A percentile compares a stretch with the other conserved stretches of the same genome.
These are phyloP conservation scores for Neosilurus hyrtlii DNA, from an alignment of 2,797 vertebrate genomes.

Conservation along the genomic window DNA sequence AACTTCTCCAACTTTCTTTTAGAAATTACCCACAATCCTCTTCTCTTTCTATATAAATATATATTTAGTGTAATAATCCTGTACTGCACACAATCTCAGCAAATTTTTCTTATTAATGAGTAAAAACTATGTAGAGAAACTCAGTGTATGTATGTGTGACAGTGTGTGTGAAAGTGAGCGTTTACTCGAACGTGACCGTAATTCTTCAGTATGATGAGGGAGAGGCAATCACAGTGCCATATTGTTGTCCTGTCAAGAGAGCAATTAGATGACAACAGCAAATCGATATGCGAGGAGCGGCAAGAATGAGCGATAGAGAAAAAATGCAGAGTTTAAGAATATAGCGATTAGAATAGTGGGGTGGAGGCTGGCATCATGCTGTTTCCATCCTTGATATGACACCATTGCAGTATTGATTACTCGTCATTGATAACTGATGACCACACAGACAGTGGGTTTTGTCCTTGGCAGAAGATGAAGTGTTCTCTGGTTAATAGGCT, in stretches of 20 bases:
- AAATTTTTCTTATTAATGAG: slow-evolving; percentile 35
- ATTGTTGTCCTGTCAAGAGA: slow-evolving; percentile 51
- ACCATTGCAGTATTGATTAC: slow-evolving; percentile 67
- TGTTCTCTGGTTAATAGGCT: not conserved
- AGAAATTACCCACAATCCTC: slow-evolving; percentile 11
- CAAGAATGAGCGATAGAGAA: not conserved
- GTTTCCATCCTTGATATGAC: slow-evolving; percentile 43
- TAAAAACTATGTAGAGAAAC: slow-evolving; percentile 33
- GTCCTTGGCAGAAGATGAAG: slow-evolving; percentile 49
- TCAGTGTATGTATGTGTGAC: not conserved
- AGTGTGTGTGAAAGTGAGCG: not conserved
- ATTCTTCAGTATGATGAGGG: slow-evolving; percentile 36
- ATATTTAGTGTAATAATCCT: not conserved
- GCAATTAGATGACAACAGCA: slow-evolving; percentile 51
- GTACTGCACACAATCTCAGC: not conserved
- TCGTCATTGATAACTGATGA: slow-evolving; percentile 69
- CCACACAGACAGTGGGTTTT: not conserved
- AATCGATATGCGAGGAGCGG: slow-evolving; percentile 47
- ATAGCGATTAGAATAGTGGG: not conserved
- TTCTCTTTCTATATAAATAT: not conserved
- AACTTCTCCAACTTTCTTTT: not conserved
- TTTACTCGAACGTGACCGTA: slow-evolving; percentile 1
- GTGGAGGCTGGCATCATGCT: slow-evolving; percentile 4
- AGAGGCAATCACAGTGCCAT: slow-evolving; percentile 41
- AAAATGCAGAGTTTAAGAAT: slow-evolving; percentile 1